phyloP scores from a whole-genome alignment of 2,888 invertebrate species.

The Himalopsyche anomala region DNA sequence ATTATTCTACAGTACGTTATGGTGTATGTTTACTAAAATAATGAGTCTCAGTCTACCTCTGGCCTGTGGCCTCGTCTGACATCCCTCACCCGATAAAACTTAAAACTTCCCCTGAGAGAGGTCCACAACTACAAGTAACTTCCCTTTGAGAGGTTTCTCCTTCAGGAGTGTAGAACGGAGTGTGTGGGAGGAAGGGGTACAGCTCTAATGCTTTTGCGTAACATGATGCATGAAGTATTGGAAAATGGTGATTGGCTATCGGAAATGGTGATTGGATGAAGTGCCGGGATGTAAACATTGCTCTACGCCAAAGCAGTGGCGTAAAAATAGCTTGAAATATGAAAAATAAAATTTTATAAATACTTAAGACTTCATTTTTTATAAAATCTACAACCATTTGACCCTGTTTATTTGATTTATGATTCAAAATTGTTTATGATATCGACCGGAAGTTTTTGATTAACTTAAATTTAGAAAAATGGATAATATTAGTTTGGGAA shows the following conservation, averaged over 20 bases:
- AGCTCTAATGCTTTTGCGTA: background rate
- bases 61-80: background rate
- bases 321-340: background rate
- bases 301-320: background rate
- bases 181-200: background rate
- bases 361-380: too few relatives aligned
- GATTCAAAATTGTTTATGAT: too few relatives aligned
- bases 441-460: too few relatives aligned
- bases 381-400: too few relatives aligned
- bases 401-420: too few relatives aligned
- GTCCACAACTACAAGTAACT: slow-evolving; percentile 11
- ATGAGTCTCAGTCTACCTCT: background rate
- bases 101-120: background rate
- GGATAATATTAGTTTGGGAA: too few relatives aligned
- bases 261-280: slow-evolving; percentile 21
- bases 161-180: too few relatives aligned
- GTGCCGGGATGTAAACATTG: slow-evolving; percentile 15
- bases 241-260: slow-evolving; percentile 30
- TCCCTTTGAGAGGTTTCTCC: background rate
- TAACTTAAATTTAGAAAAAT: too few relatives aligned
- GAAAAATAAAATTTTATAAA: too few relatives aligned
- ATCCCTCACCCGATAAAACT: slow-evolving; percentile 3
- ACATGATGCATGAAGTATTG: slow-evolving; percentile 25
- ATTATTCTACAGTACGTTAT: too few relatives aligned
- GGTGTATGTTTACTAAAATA: background rate